phyloP scores from a whole-genome alignment of 1,140 invertebrate genomes.

The Rhopalosiphum padi region DNA sequence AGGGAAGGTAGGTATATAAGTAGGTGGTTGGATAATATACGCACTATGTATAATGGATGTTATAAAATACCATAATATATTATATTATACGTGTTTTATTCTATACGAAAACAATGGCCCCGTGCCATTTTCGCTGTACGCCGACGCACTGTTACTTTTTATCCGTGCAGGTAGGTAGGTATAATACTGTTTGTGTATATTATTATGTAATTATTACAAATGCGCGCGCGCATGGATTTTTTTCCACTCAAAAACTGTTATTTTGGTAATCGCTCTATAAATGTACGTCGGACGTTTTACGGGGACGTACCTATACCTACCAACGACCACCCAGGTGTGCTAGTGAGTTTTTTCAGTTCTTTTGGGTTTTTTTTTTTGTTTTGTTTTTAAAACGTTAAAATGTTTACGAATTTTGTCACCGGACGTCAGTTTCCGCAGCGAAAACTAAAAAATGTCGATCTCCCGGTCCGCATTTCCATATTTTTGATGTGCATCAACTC shows the following conservation, averaged over 20 bases:
- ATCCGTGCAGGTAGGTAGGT: not conserved
- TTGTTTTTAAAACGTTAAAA: not conserved
- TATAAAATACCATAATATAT: not conserved
- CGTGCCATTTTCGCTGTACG: not conserved
- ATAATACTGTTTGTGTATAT: not conserved
- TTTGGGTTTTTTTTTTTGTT: not conserved
- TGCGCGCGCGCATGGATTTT: not conserved
- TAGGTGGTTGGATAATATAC: not conserved
- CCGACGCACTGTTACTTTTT: not conserved
- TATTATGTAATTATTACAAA: conserved; percentile 25
- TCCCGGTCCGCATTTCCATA: not conserved
- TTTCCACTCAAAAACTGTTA: conserved; percentile 21
- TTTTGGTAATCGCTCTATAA: conserved; percentile 14
- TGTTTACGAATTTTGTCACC: not conserved
- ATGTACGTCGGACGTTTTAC: not conserved
- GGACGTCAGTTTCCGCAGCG: not conserved
- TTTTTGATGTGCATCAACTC: not conserved
- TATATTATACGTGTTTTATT: not conserved
- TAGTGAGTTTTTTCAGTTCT: not conserved
- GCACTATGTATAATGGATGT: not conserved
- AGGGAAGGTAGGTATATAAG: not conserved
- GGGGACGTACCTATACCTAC: not conserved
- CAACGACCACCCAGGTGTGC: conserved; percentile 22
- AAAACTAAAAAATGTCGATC: not conserved
- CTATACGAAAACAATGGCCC: conserved; percentile 1